Conservation (phyloP, 1,140 invertebrate species). For the Pseudomyrmex concolor region DNA sequence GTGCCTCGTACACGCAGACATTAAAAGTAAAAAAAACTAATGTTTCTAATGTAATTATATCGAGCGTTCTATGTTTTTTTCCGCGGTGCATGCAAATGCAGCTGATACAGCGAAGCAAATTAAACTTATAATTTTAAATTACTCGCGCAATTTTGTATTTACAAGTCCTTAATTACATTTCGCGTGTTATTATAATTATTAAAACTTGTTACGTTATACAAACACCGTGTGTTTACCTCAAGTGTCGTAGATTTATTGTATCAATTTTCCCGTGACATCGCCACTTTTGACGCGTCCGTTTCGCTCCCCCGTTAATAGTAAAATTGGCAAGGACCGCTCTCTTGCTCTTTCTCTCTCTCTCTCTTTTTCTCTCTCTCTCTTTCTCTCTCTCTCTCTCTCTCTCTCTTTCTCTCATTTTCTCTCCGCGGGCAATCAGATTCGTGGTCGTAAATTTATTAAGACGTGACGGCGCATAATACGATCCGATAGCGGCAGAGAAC, state of each 20-base stretch:
- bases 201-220: not conserved
- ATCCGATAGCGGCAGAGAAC: conserved; percentile 30
- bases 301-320: conserved; percentile 50
- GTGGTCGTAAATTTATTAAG: conserved; percentile 72
- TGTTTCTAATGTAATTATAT: not conserved
- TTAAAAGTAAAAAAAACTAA: too few species aligned
- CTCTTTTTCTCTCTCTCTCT: too few species aligned
- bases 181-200: not conserved
- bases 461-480: conserved; percentile 69
- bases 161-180: not conserved
- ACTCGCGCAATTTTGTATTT: not conserved
- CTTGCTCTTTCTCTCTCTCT: too few species aligned
- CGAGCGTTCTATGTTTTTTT: too few species aligned
- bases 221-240: conserved; percentile 9
- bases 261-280: conserved; percentile 31
- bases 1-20: too few species aligned
- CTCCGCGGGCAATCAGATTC: conserved; percentile 54
- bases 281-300: conserved; percentile 39
- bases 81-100: too few species aligned
- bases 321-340: conserved; percentile 50
- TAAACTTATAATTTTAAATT: conserved; percentile 15
- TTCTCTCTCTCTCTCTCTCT: too few species aligned
- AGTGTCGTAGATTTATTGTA: conserved; percentile 18
- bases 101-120: too few species aligned
- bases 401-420: too few species aligned